These are phyloP conservation scores for rat (Rattus norvegicus) DNA, from an alignment of 2,113 vertebrate species.

Conservation along the genomic window DNA sequence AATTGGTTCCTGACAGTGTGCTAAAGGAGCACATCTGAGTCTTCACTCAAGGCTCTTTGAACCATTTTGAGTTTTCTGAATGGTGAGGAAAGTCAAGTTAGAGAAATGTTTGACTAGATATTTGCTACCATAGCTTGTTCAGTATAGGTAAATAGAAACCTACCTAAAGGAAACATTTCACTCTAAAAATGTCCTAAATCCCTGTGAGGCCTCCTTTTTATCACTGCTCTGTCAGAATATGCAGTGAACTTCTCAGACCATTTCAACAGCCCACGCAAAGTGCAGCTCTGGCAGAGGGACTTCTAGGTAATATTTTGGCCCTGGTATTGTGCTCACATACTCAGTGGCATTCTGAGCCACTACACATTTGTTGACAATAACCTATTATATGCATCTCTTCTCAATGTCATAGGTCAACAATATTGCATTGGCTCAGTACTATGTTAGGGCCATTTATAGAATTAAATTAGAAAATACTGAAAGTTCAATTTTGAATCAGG, in stretches of 20 bases:
- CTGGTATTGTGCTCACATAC: neutral
- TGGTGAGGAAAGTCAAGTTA: neutral
- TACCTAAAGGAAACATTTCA: neutral
- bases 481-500: neutral
- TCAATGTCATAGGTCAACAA: neutral
- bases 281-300: neutral
- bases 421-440: neutral
- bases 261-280: neutral
- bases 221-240: neutral
- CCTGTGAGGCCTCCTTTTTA: neutral
- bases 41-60: neutral
- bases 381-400: neutral
- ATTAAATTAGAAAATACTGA: neutral
- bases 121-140: neutral
- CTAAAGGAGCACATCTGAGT: neutral
- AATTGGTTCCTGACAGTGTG: constrained; percentile 15
- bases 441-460: too few species aligned
- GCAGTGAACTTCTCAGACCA: neutral
- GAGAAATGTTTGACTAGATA: neutral
- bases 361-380: neutral
- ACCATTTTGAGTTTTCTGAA: neutral
- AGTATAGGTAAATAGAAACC: neutral
- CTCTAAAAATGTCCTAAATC: neutral
- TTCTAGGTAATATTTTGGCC: neutral
- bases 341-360: neutral